Conservation (phyloP, 2,888 invertebrate species). For the Oscheius sp. region DNA sequence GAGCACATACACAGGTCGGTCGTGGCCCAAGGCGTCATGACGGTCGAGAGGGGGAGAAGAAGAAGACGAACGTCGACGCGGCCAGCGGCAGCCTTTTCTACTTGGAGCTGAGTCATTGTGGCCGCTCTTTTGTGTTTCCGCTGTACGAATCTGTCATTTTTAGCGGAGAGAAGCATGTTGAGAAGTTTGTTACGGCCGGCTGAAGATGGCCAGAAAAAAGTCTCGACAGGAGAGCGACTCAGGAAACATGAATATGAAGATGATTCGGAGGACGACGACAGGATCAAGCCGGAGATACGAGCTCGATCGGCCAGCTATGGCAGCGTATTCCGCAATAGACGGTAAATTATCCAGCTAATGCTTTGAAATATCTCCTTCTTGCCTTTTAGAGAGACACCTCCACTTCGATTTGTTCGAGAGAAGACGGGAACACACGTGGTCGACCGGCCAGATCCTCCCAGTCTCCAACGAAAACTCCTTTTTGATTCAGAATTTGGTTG, state of each 20-base stretch:
- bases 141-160: slow-evolving; percentile 27
- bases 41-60: neutral
- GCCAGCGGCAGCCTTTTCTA: slow-evolving; percentile 16
- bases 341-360: slow-evolving; percentile 12
- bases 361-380: neutral
- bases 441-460: slow-evolving; percentile 38
- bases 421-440: slow-evolving; percentile 44
- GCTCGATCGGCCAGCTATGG: slow-evolving; percentile 27
- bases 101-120: neutral
- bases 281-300: slow-evolving; percentile 30
- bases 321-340: slow-evolving; percentile 43
- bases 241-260: slow-evolving; percentile 41
- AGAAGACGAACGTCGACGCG: neutral
- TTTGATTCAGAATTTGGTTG: slow-evolving; percentile 59
- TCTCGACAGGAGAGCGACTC: slow-evolving; percentile 2
- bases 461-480: slow-evolving; percentile 39
- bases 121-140: slow-evolving; percentile 17
- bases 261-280: slow-evolving; percentile 36
- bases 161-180: slow-evolving; percentile 30
- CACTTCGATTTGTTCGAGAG: slow-evolving; percentile 50
- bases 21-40: slow-evolving; percentile 17
- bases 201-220: neutral
- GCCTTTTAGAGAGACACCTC: slow-evolving; percentile 48
- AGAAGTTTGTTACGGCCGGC: slow-evolving; percentile 8
- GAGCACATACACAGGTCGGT: slow-evolving; percentile 19